Base-by-base conservation (phyloP, 2,113 vertebrate genomes). In the Aepyceros melampus region DNA sequence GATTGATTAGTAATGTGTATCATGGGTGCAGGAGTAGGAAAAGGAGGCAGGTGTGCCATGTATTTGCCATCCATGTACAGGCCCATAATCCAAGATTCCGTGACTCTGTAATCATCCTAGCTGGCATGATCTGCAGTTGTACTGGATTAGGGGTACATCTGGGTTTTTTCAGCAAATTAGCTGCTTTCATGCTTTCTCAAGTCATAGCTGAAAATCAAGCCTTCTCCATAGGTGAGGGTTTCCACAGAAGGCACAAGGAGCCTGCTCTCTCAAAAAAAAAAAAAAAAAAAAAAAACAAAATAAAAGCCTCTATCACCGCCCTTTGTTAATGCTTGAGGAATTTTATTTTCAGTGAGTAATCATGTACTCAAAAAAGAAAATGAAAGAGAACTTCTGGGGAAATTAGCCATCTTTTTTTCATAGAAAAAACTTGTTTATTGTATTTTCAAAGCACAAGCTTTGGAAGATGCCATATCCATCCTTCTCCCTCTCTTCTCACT, bases 231-330 rank as follows among this genome's bases (percentile, higher is more conserved):
- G 16, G 21, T 8, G 6, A 47, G 71, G 15, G 58, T 94, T 91
- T 92, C 92, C 67, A 40, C 11, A 29, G 36, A 89, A 17, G 25
- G 14, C 36, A 58, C 55, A 29, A 60, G 43, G 23, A 21, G 8
- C 40, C 23, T 9, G 45, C 36, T n/a, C n/a, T n/a, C n/a, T n/a
- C n/a, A n/a, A n/a, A n/a, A n/a, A n/a, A n/a, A n/a, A n/a, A n/a
- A n/a, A n/a, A n/a, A n/a, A n/a, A n/a, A n/a, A n/a, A n/a, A n/a
- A 7, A 95, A 97, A 97, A 81, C 15, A 64, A 90, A 53, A 53
- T 10, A 19, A 10, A 45, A 43, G 53, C 62, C 31, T 17, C 49
- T 64, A 23, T 19, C 29, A 53, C 33, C 93, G 43, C 10, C 29
- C 71, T 86, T 92, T 78, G 25, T 60, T 95, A 93, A 78, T 82